Conservation (phyloP, 2,113 vertebrate genomes). For the Limanda limanda region DNA sequence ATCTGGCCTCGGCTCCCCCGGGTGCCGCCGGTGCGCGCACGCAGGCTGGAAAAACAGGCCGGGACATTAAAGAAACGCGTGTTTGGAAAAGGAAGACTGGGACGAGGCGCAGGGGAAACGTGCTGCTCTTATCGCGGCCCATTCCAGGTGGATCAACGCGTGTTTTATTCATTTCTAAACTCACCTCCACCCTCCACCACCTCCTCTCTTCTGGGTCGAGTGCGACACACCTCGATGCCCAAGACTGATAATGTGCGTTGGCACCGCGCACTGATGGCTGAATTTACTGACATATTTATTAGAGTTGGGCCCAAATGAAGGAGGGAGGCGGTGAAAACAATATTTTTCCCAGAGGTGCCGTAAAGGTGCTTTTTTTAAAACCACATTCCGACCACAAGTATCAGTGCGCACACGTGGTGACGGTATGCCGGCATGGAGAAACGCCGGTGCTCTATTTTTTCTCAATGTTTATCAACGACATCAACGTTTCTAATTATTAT, state of each 20-base stretch:
- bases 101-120: slow-evolving; percentile 94
- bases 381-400: slow-evolving; percentile 44
- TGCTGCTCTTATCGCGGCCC: slow-evolving; percentile 93
- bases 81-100: slow-evolving; percentile 96
- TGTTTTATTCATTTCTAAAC: slow-evolving; percentile 78
- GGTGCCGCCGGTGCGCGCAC: slow-evolving; percentile 86
- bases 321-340: slow-evolving; percentile 56
- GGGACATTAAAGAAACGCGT: slow-evolving; percentile 92
- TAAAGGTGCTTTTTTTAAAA: slow-evolving; percentile 52
- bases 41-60: slow-evolving; percentile 90
- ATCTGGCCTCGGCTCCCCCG: slow-evolving; percentile 80
- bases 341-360: slow-evolving; percentile 63
- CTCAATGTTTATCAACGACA: slow-evolving; percentile 25
- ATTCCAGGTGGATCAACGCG: slow-evolving; percentile 87
- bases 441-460: slow-evolving; percentile 40
- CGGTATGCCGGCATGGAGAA: slow-evolving; percentile 34
- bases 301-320: slow-evolving; percentile 37
- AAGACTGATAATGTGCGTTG: slow-evolving; percentile 69
- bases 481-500: slow-evolving; percentile 2
- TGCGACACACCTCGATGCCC: slow-evolving; percentile 80
- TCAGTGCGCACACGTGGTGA: slow-evolving; percentile 28
- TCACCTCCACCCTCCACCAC: slow-evolving; percentile 51
- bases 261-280: slow-evolving; percentile 61
- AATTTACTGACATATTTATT: slow-evolving; percentile 73
- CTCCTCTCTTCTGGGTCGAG: slow-evolving; percentile 51